phyloP scores from a whole-genome alignment of 1,140 invertebrate species.

The Drosophila tani region DNA sequence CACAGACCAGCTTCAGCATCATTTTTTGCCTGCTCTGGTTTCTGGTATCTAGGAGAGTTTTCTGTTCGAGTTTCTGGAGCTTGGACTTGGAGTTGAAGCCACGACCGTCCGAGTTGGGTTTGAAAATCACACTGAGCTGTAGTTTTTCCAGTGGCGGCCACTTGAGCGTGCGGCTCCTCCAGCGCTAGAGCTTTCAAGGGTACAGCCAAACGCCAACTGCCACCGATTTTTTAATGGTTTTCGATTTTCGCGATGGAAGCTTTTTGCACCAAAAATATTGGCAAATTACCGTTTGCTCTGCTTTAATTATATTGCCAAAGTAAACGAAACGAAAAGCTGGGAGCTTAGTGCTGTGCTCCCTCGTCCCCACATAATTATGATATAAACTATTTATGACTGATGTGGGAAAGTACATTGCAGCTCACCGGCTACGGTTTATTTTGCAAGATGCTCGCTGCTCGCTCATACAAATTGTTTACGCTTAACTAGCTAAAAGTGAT shows the following conservation, averaged over 20 bases:
- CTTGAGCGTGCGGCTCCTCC: slow-evolving; percentile 42
- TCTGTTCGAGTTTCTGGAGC: slow-evolving; percentile 1
- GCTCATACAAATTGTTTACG: slow-evolving; percentile 55
- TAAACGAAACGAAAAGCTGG: slow-evolving; percentile 50
- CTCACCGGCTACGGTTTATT: slow-evolving; percentile 58
- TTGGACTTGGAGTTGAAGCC: slow-evolving; percentile 16
- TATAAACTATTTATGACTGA: slow-evolving; percentile 17
- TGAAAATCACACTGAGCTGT: slow-evolving; percentile 75
- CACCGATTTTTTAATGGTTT: slow-evolving; percentile 34
- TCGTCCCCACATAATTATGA: slow-evolving; percentile 40
- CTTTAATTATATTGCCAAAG: slow-evolving; percentile 55
- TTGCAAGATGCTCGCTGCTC: slow-evolving; percentile 51
- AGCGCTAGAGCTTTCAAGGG: slow-evolving; percentile 69
- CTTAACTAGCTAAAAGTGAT: slow-evolving; percentile 58
- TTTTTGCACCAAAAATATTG: slow-evolving; percentile 43
- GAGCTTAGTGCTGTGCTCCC: slow-evolving; percentile 26
- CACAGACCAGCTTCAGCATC: slow-evolving; percentile 30
- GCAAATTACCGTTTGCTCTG: slow-evolving; percentile 44
- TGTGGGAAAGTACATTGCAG: slow-evolving; percentile 59
- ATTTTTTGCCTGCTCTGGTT: slow-evolving; percentile 22
- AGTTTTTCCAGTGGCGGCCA: slow-evolving; percentile 64
- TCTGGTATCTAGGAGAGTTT: slow-evolving; percentile 13
- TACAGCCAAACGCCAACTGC: slow-evolving; percentile 28
- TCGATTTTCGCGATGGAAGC: slow-evolving; percentile 65
- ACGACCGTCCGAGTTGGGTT: slow-evolving; percentile 64